Percentiles rank a stretch among this genome's conserved stretches.
These are phyloP conservation scores for Datnioides undecimradiatus DNA, from an alignment of 2,113 vertebrate species.

Conservation along the genomic window DNA sequence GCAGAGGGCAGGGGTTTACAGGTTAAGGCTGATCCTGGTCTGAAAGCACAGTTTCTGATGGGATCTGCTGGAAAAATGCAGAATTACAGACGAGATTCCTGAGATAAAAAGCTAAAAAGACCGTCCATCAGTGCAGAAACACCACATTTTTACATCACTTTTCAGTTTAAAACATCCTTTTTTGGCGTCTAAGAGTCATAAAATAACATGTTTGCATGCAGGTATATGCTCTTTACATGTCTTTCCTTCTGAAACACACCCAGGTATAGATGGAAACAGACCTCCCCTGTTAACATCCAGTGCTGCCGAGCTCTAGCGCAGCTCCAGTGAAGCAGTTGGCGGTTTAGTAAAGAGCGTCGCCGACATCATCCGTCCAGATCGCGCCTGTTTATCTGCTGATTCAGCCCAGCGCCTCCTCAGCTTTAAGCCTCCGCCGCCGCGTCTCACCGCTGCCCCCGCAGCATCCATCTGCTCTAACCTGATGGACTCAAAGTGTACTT, in stretches of 20 bases:
- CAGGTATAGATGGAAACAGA: neutral
- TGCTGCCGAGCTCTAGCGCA: neutral
- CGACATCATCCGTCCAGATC: slow-evolving; percentile 18
- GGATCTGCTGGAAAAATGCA: too few species aligned
- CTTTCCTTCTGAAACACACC: neutral
- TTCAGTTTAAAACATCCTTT: too few species aligned
- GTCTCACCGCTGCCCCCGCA: slow-evolving; percentile 26
- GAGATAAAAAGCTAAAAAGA: too few species aligned
- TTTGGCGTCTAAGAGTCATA: too few species aligned
- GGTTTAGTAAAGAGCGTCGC: slow-evolving; percentile 18
- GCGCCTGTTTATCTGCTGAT: slow-evolving; percentile 37
- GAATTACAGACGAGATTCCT: too few species aligned
- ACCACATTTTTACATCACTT: too few species aligned
- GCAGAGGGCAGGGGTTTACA: neutral
- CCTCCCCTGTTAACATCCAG: neutral
- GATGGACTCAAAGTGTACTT: slow-evolving; percentile 18
- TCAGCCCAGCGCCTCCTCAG: slow-evolving; percentile 24
- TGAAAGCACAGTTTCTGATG: too few species aligned
- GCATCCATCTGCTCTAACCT: slow-evolving; percentile 33
- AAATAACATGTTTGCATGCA: too few species aligned
- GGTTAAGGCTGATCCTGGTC: neutral
- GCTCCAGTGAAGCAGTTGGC: slow-evolving; percentile 13
- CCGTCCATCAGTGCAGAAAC: too few species aligned
- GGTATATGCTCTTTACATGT: neutral
- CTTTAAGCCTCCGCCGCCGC: slow-evolving; percentile 7